Conservation (phyloP, 2,888 invertebrate genomes). For the Pandemis corylana region DNA sequence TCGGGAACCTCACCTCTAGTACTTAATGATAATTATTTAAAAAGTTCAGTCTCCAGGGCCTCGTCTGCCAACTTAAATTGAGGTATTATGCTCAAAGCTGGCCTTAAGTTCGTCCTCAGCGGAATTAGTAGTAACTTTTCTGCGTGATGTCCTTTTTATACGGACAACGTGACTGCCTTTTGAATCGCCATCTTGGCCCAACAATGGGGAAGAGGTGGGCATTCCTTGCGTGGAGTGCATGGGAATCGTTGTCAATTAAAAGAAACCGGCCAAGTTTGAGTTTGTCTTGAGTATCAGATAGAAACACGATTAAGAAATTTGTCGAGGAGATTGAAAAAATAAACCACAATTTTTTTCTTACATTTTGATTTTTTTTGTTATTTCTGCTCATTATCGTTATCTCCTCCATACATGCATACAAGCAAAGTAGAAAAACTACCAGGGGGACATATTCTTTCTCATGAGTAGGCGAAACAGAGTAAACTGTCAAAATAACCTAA, state of each 20-base stretch:
- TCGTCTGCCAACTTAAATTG: constrained; percentile 40
- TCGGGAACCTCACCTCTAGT: constrained; percentile 25
- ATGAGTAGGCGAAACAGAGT: no score
- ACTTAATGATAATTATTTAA: constrained; percentile 41
- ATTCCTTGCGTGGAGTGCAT: neutral
- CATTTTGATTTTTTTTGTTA: no score
- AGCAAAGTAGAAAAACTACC: no score
- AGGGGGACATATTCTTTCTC: no score
- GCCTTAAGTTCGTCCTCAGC: constrained; percentile 18
- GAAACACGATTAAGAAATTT: no score
- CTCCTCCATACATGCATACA: no score
- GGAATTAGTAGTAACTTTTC: constrained; percentile 35
- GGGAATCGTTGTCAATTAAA: neutral
- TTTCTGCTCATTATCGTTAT: no score
- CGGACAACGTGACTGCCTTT: constrained; percentile 7
- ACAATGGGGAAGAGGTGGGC: neutral
- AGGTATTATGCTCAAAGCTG: constrained; percentile 27
- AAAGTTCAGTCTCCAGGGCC: constrained; percentile 32
- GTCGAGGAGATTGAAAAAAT: no score
- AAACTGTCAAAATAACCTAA: no score
- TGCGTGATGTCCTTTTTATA: constrained; percentile 36
- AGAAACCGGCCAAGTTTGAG: neutral
- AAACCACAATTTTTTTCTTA: no score
- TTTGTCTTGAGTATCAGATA: no score
- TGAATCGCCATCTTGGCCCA: neutral